Conservation (phyloP, 1,140 invertebrate genomes). For the Delia radicum region DNA sequence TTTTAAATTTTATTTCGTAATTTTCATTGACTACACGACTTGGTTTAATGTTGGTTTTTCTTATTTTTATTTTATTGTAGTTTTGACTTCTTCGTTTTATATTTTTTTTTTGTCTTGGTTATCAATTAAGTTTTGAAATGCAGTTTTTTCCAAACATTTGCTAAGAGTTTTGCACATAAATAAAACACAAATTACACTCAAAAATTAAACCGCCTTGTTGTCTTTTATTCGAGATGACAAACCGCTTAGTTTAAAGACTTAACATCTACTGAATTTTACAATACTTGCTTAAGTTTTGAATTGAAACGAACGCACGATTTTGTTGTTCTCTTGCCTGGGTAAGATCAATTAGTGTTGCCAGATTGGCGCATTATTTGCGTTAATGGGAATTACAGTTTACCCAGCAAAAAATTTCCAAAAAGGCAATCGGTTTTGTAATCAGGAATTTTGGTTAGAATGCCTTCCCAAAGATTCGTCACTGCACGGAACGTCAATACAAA, state of each 20-base stretch:
- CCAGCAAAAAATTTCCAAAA: too few relatives aligned
- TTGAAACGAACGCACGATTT: not conserved
- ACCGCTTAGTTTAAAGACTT: not conserved
- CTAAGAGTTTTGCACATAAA: not conserved
- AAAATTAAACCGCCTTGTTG: not conserved
- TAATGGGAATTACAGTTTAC: too few relatives aligned
- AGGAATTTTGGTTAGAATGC: too few relatives aligned
- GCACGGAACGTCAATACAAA: too few relatives aligned
- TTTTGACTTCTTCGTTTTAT: not conserved
- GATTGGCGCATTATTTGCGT: too few relatives aligned
- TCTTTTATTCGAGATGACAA: not conserved
- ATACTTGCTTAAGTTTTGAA: not conserved
- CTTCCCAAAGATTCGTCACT: too few relatives aligned
- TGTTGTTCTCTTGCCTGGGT: too few relatives aligned
- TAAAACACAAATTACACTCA: not conserved
- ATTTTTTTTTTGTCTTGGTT: not conserved
- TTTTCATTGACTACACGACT: too few relatives aligned
- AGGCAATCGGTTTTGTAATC: too few relatives aligned
- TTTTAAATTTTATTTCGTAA: too few relatives aligned
- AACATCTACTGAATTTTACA: not conserved
- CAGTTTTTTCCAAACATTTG: not conserved
- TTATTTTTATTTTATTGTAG: not conserved
- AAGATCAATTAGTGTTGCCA: too few relatives aligned
- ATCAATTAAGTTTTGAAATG: not conserved
- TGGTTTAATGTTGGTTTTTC: too few relatives aligned